Base-by-base conservation (phyloP, 2,113 vertebrate species). In the Ellobius talpinus region DNA sequence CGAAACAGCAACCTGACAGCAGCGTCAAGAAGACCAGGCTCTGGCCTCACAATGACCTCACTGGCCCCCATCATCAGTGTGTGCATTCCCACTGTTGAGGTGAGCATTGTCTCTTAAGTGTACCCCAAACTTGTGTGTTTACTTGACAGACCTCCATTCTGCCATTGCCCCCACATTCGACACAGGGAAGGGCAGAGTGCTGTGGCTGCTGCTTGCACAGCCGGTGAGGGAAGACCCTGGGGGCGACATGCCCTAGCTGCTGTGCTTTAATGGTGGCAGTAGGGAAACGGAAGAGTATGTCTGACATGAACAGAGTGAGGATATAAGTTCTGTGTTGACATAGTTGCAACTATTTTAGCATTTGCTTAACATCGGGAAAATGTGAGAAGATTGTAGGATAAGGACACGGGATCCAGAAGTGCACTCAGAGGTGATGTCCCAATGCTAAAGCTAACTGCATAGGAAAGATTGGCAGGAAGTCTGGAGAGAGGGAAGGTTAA, bases 341-440 rank as follows among this genome's bases (percentile, higher is more conserved):
- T 19, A 66, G 0, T 79, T 74, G 70, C 55, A 74, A 36, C 33
- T 39, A 29, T 26, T 77, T 87, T 77, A 87, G 31, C 55, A 1
- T 90, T 93, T 96, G 76, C 29, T 4, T 77, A 70, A 87, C 13
- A 33, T 66, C 88, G 23, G 52, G 68, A 23, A 78, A 19, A 13
- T n/a, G 52, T 79, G 91, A 66, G 61, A 93, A 74, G 74, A 70
- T 23, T 74, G 81, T 86, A n/a, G 33, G 72, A 73, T 86, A 45
- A 96, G 89, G 79, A 94, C 78, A 72, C 55, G 85, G 68, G 78
- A 87, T 55, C 42, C 12, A 70, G 63, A 91, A 78, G 31, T 58
- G 45, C 17, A 12, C 36, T 10, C 24, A 52, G 66, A 82, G 72
- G 91, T 55, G 76, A 74, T 42, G 66, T 66, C 29, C 42, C 24